Conservation (phyloP, 1,140 invertebrate species). For the Ceratina japonica region DNA sequence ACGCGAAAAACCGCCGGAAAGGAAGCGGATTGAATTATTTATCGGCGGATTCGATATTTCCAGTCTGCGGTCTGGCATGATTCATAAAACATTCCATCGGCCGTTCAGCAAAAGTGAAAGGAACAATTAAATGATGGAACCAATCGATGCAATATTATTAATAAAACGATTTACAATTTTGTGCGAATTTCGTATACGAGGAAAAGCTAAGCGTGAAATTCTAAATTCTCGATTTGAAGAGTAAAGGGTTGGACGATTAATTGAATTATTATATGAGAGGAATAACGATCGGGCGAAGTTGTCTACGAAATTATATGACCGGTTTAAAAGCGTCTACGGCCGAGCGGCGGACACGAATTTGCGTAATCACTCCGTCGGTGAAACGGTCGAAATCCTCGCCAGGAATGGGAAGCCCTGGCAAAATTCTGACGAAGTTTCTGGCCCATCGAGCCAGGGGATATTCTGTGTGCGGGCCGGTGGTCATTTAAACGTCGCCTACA, state of each 20-base stretch:
- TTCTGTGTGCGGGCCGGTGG: slow-evolving; percentile 21
- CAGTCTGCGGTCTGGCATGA: background rate
- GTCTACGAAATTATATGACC: too few species aligned
- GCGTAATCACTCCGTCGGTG: background rate
- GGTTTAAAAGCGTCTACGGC: background rate
- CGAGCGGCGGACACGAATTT: background rate
- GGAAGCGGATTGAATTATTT: slow-evolving; percentile 41
- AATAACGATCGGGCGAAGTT: too few species aligned
- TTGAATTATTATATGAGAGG: too few species aligned
- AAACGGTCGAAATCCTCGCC: background rate
- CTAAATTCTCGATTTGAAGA: too few species aligned
- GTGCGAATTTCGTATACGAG: too few species aligned
- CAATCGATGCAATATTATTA: too few species aligned
- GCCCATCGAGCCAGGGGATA: slow-evolving; percentile 24
- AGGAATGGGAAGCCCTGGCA: slow-evolving; percentile 20
- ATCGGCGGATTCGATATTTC: slow-evolving; percentile 40
- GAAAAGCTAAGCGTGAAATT: too few species aligned
- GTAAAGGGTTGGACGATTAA: too few species aligned
- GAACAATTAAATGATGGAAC: too few species aligned
- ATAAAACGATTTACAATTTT: too few species aligned
- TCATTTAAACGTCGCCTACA: slow-evolving; percentile 33
- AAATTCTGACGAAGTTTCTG: slow-evolving; percentile 44
- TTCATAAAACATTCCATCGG: slow-evolving; percentile 18
- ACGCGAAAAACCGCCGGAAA: background rate
- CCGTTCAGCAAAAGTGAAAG: background rate